Evolutionary conservation across 2,797 vertebrate genomes (phyloP).

Genomic region (Tinamus major): DNA sequence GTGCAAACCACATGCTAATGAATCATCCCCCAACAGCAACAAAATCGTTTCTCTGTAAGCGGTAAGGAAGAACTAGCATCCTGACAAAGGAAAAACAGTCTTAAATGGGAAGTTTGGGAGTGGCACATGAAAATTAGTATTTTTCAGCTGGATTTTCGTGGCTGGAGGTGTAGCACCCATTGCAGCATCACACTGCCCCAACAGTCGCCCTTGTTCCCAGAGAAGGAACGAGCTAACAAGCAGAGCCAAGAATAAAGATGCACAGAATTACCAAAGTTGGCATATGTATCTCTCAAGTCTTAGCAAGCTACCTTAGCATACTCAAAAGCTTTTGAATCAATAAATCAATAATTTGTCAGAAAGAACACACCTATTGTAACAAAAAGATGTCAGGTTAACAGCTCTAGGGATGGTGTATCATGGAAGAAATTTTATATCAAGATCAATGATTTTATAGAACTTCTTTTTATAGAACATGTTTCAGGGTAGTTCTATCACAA

Average conservation of each 20-base stretch:
- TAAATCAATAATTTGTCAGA: background rate
- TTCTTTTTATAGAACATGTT: background rate
- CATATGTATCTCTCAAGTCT: background rate
- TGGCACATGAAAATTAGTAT: background rate
- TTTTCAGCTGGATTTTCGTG: conserved; percentile 7
- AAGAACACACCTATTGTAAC: background rate
- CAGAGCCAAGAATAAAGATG: background rate
- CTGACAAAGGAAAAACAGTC: background rate
- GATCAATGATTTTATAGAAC: background rate
- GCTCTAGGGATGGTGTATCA: background rate
- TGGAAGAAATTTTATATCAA: background rate
- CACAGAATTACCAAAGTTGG: background rate
- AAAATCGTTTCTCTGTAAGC: conserved; percentile 27
- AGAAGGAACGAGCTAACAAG: background rate
- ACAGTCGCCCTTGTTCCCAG: background rate
- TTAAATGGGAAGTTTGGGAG: background rate
- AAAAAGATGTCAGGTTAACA: conserved; percentile 11
- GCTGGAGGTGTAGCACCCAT: background rate
- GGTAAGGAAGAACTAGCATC: conserved; percentile 6
- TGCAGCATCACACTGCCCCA: background rate
- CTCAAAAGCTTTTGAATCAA: background rate
- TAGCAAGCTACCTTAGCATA: background rate
- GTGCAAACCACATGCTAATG: conserved; percentile 50
- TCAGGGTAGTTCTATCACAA: background rate
- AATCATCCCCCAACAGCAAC: conserved; percentile 44